Conservation (phyloP, 2,113 vertebrate genomes). For the Pseudorasbora parva region DNA sequence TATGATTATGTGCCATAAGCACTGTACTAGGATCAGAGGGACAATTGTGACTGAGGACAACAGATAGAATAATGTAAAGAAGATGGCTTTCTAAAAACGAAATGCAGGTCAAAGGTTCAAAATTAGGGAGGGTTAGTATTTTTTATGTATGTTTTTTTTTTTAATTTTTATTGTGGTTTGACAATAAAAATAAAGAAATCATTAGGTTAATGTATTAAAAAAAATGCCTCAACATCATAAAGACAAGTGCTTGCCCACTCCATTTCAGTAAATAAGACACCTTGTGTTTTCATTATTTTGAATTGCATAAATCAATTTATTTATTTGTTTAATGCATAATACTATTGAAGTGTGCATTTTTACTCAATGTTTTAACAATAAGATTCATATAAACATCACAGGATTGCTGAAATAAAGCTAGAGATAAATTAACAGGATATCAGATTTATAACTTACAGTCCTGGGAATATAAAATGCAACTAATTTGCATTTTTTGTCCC, state of each 20-base stretch:
- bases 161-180: background rate
- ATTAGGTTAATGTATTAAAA: background rate
- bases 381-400: background rate
- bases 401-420: background rate
- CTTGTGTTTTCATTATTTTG: background rate
- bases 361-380: background rate
- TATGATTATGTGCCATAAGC: slow-evolving; percentile 68
- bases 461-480: background rate
- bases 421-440: background rate
- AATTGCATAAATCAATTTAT: background rate
- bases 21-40: slow-evolving; percentile 54
- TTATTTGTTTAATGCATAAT: background rate
- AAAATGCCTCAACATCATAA: background rate
- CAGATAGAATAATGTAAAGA: slow-evolving; percentile 51
- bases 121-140: background rate
- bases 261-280: background rate
- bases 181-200: too few species aligned
- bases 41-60: slow-evolving; percentile 63
- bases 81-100: background rate
- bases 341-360: background rate
- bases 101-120: background rate
- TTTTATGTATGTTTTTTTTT: background rate
- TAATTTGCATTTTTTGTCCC: background rate
- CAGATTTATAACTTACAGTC: background rate
- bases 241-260: background rate